Base-by-base conservation (phyloP, 2,113 vertebrate genomes). In the Albula glossodonta region DNA sequence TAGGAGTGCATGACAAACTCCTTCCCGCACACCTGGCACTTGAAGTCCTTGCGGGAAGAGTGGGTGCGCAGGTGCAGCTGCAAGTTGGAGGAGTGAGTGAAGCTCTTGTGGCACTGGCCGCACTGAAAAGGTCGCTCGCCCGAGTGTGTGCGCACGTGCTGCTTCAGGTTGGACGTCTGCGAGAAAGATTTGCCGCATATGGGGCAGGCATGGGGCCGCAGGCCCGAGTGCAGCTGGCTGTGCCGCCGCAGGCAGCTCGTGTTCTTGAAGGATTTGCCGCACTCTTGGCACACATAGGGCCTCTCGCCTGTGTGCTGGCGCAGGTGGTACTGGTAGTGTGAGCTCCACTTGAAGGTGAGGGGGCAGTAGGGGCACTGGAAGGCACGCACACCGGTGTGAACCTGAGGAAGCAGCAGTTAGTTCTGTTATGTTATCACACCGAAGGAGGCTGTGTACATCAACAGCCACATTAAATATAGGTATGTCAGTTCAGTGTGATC, bases 281-380 rank as follows among this genome's bases (percentile, higher is more conserved):
- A 99, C 82, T 98, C 97, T 53, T 95, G 93, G 52, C 98, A 98
- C 25, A 96, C 94, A 10, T 97, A 98, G 0, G 98, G 97, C 19
- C 96, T 94, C 90, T 98, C 97, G 0, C 98, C 98, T 0, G 97
- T 97, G 94, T 99, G 98, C 82, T 97, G 95, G 25, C 98, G 93
- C 82, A 96, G 92, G 90, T 99, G 98, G 88, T 98, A 98, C 93
- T 98, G 97, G 92, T 97, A 98, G 92, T 98, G 97, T 0, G 97
- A 98, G 0, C 97, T 97, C 97, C 97, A 98, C 90, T 98, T 98
- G 93, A 98, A 98, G 10, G 97, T 96, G 50, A 97, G 96, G 1
- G 96, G 96, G 7, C 97, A 98, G 89, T 97, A 96, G 80, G 96
- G 94, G 4, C 97, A 98, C 86, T 97, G 96, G 92, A 97, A 98